phyloP scores from a whole-genome alignment of 2,113 vertebrate species.

The Thymallus thymallus region DNA sequence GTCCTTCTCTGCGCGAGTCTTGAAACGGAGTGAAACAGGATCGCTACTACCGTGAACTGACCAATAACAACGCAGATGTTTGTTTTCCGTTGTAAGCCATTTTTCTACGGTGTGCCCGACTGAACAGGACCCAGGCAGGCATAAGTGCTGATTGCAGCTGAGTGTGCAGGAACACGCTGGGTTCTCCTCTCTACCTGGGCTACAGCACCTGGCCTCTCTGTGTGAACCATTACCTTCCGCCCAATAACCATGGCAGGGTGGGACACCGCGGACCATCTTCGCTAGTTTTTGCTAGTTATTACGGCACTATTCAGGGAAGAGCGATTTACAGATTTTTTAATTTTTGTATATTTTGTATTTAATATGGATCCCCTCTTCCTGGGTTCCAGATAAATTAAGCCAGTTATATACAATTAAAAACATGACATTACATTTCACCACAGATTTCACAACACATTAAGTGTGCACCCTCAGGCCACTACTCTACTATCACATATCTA shows the following conservation, averaged over 20 bases:
- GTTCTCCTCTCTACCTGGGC: neutral
- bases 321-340: too few species aligned
- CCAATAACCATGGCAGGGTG: neutral
- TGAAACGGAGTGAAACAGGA: too few species aligned
- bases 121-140: too few species aligned
- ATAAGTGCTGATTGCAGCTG: slow-evolving; percentile 7
- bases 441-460: too few species aligned
- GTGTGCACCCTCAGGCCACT: too few species aligned
- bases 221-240: neutral
- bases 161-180: neutral
- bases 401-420: too few species aligned
- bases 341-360: neutral
- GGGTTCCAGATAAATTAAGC: too few species aligned
- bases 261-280: neutral
- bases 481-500: too few species aligned
- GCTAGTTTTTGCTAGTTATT: neutral
- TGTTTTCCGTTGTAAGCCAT: neutral
- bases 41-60: too few species aligned
- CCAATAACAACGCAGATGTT: too few species aligned
- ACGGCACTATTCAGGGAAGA: neutral
- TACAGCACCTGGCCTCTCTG: slow-evolving; percentile 13
- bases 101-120: neutral
- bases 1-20: neutral
- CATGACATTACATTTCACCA: too few species aligned
- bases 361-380: too few species aligned